Conservation (phyloP, 2,113 vertebrate species). For the Holacanthus passer region DNA sequence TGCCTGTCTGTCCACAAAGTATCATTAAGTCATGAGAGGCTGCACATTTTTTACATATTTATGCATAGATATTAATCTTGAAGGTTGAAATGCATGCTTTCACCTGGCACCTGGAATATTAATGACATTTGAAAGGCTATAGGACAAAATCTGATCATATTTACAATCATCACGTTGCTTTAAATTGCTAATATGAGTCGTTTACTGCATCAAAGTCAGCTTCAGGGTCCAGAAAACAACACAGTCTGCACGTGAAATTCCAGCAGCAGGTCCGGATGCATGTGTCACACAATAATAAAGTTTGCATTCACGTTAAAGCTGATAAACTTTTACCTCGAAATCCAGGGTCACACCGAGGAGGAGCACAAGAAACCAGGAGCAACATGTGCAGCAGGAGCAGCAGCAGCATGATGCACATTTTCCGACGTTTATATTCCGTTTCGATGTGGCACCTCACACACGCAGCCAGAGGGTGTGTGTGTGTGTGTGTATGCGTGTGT, state of each 20-base stretch:
- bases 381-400: slow-evolving; percentile 67
- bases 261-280: slow-evolving; percentile 30
- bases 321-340: slow-evolving; percentile 83
- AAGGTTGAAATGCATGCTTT: not conserved
- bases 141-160: not conserved
- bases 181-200: not conserved
- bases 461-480: slow-evolving; percentile 48
- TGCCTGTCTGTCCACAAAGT: slow-evolving; percentile 19
- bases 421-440: slow-evolving; percentile 49
- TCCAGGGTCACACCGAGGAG: slow-evolving; percentile 78
- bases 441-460: slow-evolving; percentile 85
- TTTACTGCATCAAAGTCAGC: not conserved
- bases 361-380: slow-evolving; percentile 46
- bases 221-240: not conserved
- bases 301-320: not conserved
- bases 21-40: not conserved
- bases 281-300: not conserved
- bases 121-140: not conserved
- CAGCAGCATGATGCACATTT: slow-evolving; percentile 69
- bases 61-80: not conserved
- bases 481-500: slow-evolving; percentile 27
- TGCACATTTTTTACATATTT: not conserved
- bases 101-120: not conserved
- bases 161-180: not conserved
- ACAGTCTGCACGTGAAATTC: not conserved